Evolutionary conservation across 2,888 invertebrate species (phyloP), one percentile per base, ranked within the genome.

Genomic region (Chorisops tibialis): DNA sequence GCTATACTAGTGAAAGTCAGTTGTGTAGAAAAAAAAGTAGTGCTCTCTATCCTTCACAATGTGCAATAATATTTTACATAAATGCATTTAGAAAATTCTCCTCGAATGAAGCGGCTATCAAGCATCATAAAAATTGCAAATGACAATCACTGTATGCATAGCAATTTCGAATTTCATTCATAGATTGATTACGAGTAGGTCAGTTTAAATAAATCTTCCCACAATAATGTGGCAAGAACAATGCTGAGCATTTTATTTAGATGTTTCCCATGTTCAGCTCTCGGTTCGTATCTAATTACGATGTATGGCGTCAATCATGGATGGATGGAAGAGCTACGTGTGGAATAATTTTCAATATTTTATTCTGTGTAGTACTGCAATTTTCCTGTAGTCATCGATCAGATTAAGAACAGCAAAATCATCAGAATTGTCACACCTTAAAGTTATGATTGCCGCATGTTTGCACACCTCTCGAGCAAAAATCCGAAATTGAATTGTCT

Each of bases 221-320:
- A 50, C 50, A 50, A 35, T 48, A 48, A 12, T n/a, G n/a, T 30
- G 30, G 30, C 9, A 5, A 30, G 30, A 30, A 30, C 30, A 30
- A 30, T 30, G 9, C n/a, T n/a, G 9, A 30, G 9, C 30, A 30
- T 30, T n/a, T n/a, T 30, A 30, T 30, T 30, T 30, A 12, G 4
- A 14, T 35, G 35, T 50, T 50, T 50, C 50, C 30, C 50, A 50
- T 30, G 37, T 41, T n/a, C n/a, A 16, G 41, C 41, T 41, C n/a
- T 16, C 9, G 16, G 19, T 16, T 5, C 43, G 16, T 14, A 56
- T 56, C 43, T 56, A 43, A 56, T 56, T 56, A 30, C 18, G 43
- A 56, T 56, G 56, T 43, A 45, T 43, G 56, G 56, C 56, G 18
- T 56, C 45, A 35, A 54, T 30, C 21, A 9, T 12, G 56, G 43